These are phyloP conservation scores for Diachrysia chrysitis DNA, from an alignment of 2,888 invertebrate genomes.

Conservation along the genomic window DNA sequence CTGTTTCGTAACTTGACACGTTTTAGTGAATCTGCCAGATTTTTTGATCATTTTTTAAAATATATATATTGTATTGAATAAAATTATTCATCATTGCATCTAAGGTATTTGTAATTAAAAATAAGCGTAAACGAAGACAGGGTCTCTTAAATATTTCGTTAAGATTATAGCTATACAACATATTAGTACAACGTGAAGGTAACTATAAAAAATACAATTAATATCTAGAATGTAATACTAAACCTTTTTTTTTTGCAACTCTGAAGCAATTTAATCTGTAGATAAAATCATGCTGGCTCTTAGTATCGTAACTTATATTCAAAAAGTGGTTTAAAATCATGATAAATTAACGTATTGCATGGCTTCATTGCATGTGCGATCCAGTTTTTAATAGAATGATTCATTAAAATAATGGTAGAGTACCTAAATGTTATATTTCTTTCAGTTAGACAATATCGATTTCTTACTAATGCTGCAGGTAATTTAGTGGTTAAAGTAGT, in stretches of 20 bases:
- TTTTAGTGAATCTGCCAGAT: too few species aligned
- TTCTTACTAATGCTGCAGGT: background rate
- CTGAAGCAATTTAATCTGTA: background rate
- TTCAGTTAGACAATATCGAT: conserved; percentile 42
- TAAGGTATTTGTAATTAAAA: too few species aligned
- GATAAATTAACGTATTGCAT: conserved; percentile 42
- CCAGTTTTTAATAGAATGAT: conserved; percentile 9
- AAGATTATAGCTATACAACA: too few species aligned
- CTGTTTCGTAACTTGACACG: too few species aligned
- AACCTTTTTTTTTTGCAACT: background rate
- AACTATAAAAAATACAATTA: too few species aligned
- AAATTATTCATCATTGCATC: too few species aligned
- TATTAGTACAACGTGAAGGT: too few species aligned
- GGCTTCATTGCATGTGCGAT: conserved; percentile 28
- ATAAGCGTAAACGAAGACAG: too few species aligned
- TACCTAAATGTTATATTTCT: conserved; percentile 31
- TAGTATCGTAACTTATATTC: background rate
- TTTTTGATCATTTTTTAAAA: too few species aligned
- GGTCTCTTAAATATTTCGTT: too few species aligned
- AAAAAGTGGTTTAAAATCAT: conserved; percentile 9
- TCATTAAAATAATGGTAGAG: conserved; percentile 23
- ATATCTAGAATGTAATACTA: background rate
- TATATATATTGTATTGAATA: too few species aligned
- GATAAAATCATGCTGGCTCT: background rate
- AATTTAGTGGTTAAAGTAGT: background rate